These are phyloP conservation scores for Agrilus mali DNA, from an alignment of 2,888 invertebrate species.

Conservation along the genomic window DNA sequence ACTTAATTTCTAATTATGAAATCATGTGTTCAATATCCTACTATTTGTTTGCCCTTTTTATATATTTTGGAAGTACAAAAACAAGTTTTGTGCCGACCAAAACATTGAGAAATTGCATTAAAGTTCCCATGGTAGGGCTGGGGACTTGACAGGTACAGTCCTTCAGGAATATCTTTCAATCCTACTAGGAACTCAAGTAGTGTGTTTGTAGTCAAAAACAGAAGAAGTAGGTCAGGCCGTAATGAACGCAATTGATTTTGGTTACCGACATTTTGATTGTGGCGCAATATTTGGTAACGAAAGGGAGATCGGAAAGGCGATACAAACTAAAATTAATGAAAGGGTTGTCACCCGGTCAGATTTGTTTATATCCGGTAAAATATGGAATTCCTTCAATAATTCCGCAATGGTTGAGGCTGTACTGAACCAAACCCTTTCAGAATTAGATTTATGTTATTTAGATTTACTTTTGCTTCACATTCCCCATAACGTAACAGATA, in stretches of 20 bases:
- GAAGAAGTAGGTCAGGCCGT: slow-evolving; percentile 33
- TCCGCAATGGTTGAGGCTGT: slow-evolving; percentile 40
- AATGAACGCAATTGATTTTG: slow-evolving; percentile 43
- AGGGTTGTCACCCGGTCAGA: slow-evolving; percentile 41
- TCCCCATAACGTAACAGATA: slow-evolving; percentile 32
- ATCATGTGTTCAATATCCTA: no score
- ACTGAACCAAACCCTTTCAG: slow-evolving; percentile 22
- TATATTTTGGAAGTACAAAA: no score
- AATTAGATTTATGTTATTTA: slow-evolving; percentile 25
- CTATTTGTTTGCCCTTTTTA: no score
- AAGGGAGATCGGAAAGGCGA: slow-evolving; percentile 41
- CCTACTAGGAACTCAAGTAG: no score
- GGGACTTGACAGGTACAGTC: no score
- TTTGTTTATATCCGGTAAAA: slow-evolving; percentile 45
- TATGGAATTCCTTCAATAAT: slow-evolving; percentile 52
- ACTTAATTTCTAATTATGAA: no score
- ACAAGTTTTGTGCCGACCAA: no score
- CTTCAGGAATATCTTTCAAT: no score
- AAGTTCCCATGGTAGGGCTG: no score
- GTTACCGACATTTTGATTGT: slow-evolving; percentile 53
- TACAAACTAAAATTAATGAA: slow-evolving; percentile 38
- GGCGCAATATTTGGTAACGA: slow-evolving; percentile 47
- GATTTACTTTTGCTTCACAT: slow-evolving; percentile 30
- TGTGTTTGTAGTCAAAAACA: slow-evolving; percentile 8
- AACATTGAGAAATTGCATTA: no score